Base-by-base conservation (phyloP, 2,113 vertebrate genomes). In the Dunckerocampus dactyliophorus region DNA sequence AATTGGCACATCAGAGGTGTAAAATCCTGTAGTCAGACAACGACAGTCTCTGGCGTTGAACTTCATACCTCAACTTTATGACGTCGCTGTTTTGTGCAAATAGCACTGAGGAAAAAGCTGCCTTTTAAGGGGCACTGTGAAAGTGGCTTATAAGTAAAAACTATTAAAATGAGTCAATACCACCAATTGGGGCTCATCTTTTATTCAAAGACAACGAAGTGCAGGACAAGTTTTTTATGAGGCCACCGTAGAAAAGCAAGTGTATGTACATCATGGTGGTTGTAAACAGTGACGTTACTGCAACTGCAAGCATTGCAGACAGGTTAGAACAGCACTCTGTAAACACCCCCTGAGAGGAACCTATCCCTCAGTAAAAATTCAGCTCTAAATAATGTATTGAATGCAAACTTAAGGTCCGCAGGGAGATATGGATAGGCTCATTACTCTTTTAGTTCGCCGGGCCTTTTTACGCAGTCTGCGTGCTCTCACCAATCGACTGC, bases 331-430 rank as follows among this genome's bases (percentile, higher is more conserved):
- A 70, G 82, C 3, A 73, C 71, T 83, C 75, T 82, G 79, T 82
- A 80, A 87, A 81, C 81, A 79, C 77, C 82, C 54, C 85, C 74
- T 71, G 82, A 87, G 83, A 87, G 83, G 80, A 87, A 82, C 84
- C 83, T 80, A 85, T 85, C 82, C 79, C 81, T 77, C 82, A 66
- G 85, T 87, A 83, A 86, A 87, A 88, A 87, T 74, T 80, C 86
- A 72, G 82, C 77, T 76, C 86, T 89, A 89, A 89, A 89, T 89
- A 89, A 89, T 88, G 86, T 86, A 89, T 89, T 85, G 88, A 81
- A 88, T 88, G 86, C 85, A 88, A 89, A 88, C 83, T 88, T 88
- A 80, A 85, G 82, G 85, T 87, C 88, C 78, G 71, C 42, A 0
- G 88, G 85, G 88, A 88, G 80, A 82, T 69, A 69, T 77, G 80